A percentile compares a stretch with the other conserved stretches of the same genome.
phyloP scores from a whole-genome alignment of 2,797 vertebrate genomes.

The Octomys mimax region DNA sequence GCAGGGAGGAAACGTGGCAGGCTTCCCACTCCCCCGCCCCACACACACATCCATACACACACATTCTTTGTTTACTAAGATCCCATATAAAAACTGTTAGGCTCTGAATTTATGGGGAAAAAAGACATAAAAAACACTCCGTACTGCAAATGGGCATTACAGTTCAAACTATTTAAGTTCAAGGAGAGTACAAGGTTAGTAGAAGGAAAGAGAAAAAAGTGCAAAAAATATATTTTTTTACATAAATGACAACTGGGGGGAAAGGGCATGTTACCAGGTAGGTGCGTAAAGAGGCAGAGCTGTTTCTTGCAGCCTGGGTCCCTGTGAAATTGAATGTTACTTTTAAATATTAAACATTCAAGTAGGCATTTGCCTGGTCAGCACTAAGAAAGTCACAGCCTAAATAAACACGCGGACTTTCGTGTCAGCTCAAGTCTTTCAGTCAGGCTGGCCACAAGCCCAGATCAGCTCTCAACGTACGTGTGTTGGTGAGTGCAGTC shows the following conservation, averaged over 20 bases:
- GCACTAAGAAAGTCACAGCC: constrained; percentile 71
- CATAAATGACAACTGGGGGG: not conserved
- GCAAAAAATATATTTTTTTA: not conserved
- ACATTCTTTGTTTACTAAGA: constrained; percentile 56
- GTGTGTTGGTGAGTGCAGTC: constrained; percentile 61
- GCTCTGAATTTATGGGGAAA: constrained; percentile 39
- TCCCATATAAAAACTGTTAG: constrained; percentile 59
- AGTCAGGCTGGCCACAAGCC: constrained; percentile 70
- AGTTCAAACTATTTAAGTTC: not conserved
- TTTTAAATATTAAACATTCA: constrained; percentile 76
- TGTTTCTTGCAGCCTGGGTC: not conserved
- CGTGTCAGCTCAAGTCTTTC: constrained; percentile 69
- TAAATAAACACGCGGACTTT: constrained; percentile 78
- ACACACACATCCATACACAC: not conserved
- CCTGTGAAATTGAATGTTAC: constrained; percentile 63
- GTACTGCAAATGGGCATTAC: not conserved
- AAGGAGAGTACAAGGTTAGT: not conserved
- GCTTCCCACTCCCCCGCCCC: constrained; percentile 5
- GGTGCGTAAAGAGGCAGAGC: not conserved
- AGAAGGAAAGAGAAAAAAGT: not conserved
- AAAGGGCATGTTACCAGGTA: not conserved
- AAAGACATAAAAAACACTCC: constrained; percentile 64
- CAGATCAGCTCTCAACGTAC: constrained; percentile 64
- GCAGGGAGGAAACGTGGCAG: constrained; percentile 67
- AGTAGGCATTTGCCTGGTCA: constrained; percentile 70